phyloP scores from a whole-genome alignment of 2,888 invertebrate genomes.

The Hedychridium roseum region DNA sequence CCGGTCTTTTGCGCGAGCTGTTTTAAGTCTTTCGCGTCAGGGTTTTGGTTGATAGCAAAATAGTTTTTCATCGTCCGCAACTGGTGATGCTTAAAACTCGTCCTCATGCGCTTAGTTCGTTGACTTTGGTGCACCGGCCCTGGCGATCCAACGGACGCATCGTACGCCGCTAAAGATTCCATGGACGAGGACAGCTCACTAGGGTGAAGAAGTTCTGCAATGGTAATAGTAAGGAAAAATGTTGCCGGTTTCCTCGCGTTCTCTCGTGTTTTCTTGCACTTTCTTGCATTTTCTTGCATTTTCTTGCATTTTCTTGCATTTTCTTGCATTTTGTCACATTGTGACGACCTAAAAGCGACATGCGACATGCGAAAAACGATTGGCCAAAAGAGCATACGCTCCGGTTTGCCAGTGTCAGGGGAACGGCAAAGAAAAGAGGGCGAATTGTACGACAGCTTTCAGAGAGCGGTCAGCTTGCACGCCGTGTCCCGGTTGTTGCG shows the following conservation, averaged over 20 bases:
- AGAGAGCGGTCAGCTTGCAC: too few relatives aligned
- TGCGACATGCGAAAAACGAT: too few relatives aligned
- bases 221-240: too few relatives aligned
- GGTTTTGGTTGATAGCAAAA: slow-evolving; percentile 98
- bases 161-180: slow-evolving; percentile 79
- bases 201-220: slow-evolving; percentile 79
- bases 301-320: too few relatives aligned
- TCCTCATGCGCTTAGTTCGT: slow-evolving; percentile 95
- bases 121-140: slow-evolving; percentile 73
- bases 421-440: too few relatives aligned
- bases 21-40: slow-evolving; percentile 98
- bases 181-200: slow-evolving; percentile 79
- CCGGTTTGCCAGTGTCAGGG: too few relatives aligned
- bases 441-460: too few relatives aligned
- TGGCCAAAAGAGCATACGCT: too few relatives aligned
- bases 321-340: too few relatives aligned
- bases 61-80: slow-evolving; percentile 99
- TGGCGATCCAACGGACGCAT: slow-evolving; percentile 76
- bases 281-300: too few relatives aligned
- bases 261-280: not conserved
- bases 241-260: not conserved
- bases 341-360: too few relatives aligned
- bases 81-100: slow-evolving; percentile 99
- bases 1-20: slow-evolving; percentile 98
- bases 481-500: slow-evolving; percentile 38